phyloP scores from a whole-genome alignment of 1,140 invertebrate genomes.

The Ostrea denselamellosa region DNA sequence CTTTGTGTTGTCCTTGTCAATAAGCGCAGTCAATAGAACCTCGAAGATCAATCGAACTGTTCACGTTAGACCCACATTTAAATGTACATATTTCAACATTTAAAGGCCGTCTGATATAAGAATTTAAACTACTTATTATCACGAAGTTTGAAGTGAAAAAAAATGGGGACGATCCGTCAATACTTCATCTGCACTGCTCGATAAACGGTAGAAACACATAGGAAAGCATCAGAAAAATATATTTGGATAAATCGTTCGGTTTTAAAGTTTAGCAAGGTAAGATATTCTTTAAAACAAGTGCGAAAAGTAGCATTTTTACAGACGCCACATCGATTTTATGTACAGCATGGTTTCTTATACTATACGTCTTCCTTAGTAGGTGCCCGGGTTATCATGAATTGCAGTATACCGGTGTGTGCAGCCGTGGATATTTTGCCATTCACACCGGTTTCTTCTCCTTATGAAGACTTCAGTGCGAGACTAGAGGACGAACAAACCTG shows the following conservation, averaged over 20 bases:
- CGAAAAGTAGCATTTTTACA: not conserved
- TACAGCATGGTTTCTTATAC: not conserved
- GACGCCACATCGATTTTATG: not conserved
- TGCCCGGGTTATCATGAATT: not conserved
- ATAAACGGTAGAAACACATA: not conserved
- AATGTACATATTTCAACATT: not conserved
- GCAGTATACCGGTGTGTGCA: not conserved
- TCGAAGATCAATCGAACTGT: not conserved
- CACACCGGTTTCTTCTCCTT: not conserved
- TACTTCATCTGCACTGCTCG: not conserved
- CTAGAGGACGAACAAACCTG: constrained; percentile 37
- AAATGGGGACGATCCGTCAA: not conserved
- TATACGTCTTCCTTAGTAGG: not conserved
- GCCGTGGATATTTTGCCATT: not conserved
- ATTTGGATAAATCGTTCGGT: not conserved
- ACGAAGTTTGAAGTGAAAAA: not conserved
- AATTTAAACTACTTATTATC: constrained; percentile 22
- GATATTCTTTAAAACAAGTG: not conserved
- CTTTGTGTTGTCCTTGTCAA: not conserved
- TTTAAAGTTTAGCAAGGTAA: not conserved
- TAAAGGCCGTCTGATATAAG: not conserved
- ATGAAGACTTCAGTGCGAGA: constrained; percentile 35
- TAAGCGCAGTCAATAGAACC: constrained; percentile 2
- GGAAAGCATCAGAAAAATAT: too few species aligned
- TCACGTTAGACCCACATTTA: constrained; percentile 5